These are phyloP conservation scores for Drosophila affinis DNA, from an alignment of 2,888 invertebrate species.

Conservation along the genomic window DNA sequence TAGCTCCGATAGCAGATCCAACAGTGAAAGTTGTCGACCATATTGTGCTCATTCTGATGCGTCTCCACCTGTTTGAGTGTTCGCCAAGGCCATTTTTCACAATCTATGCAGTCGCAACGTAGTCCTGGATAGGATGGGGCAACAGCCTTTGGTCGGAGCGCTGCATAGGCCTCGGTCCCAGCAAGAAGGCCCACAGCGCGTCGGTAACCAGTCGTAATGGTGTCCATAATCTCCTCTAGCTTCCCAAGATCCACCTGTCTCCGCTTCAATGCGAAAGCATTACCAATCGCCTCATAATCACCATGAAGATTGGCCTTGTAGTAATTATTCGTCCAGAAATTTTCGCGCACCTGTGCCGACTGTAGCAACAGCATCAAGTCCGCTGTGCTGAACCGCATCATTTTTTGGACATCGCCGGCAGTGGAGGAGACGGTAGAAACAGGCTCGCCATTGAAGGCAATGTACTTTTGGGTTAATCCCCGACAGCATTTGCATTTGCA, in stretches of 20 bases:
- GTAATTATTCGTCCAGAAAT: constrained; percentile 54
- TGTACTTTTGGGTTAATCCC: constrained; percentile 41
- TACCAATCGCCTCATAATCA: constrained; percentile 26
- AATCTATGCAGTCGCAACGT: constrained; percentile 39
- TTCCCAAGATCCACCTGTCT: not conserved
- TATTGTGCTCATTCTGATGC: constrained; percentile 38
- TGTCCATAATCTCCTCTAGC: constrained; percentile 38
- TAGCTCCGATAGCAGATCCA: constrained; percentile 43
- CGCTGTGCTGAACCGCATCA: constrained; percentile 41
- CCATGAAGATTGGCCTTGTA: constrained; percentile 30
- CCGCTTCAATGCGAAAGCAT: not conserved
- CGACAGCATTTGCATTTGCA: constrained; percentile 50
- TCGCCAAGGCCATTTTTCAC: constrained; percentile 39
- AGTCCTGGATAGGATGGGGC: constrained; percentile 9
- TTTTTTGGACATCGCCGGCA: constrained; percentile 40
- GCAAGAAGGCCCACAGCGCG: constrained; percentile 26
- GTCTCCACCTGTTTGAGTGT: constrained; percentile 30
- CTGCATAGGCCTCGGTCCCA: constrained; percentile 5
- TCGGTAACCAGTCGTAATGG: constrained; percentile 46
- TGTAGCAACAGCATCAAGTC: constrained; percentile 44
- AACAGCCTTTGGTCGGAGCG: constrained; percentile 22
- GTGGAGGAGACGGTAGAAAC: not conserved
- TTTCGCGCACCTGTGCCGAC: constrained; percentile 40
- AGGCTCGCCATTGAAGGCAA: constrained; percentile 39
- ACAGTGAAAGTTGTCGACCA: constrained; percentile 47